Percentiles rank a stretch among this genome's conserved stretches.
Evolutionary conservation across 2,113 vertebrate genomes (phyloP).

Genomic region (Platichthys flesus): DNA sequence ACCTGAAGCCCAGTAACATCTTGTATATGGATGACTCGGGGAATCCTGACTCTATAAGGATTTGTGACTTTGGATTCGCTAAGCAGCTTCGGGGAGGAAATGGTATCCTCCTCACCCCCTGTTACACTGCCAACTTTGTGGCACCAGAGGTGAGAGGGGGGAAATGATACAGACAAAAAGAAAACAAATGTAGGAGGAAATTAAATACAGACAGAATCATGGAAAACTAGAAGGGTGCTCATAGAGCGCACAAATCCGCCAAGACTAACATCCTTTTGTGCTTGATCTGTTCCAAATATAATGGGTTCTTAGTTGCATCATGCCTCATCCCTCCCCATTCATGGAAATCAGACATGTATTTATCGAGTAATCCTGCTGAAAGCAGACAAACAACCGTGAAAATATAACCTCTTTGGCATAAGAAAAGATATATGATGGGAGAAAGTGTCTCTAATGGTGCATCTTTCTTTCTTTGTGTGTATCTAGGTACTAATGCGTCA

Average conservation of each 20-base stretch:
- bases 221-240: background rate
- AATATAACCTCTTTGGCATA: background rate
- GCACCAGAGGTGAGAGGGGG: conserved; percentile 90
- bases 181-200: background rate
- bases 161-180: background rate
- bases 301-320: background rate
- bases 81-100: conserved; percentile 96
- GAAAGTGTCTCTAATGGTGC: background rate
- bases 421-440: background rate
- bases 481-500: conserved; percentile 85
- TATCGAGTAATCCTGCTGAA: background rate
- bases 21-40: conserved; percentile 96
- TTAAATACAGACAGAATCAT: background rate
- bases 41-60: conserved; percentile 95
- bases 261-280: background rate
- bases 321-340: background rate
- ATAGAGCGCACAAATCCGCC: background rate
- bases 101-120: conserved; percentile 94
- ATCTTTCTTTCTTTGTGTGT: conserved; percentile 13
- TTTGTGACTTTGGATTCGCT: conserved; percentile 98
- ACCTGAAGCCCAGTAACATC: conserved; percentile 99
- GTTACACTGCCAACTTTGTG: conserved; percentile 98
- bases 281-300: background rate
- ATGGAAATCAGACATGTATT: background rate
- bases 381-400: background rate